Conservation (phyloP, 2,888 invertebrate species). For the Metallyticus violacea region DNA sequence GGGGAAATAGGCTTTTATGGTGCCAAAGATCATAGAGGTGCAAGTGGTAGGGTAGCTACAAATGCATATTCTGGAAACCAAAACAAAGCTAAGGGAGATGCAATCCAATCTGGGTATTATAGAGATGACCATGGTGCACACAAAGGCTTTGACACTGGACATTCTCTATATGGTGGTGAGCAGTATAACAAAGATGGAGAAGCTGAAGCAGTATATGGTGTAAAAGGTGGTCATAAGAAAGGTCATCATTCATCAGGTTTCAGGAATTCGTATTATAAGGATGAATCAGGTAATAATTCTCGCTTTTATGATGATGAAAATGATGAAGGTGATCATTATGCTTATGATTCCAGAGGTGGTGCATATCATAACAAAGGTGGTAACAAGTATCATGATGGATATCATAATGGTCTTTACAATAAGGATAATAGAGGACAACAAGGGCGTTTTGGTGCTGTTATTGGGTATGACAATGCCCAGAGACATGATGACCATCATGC, state of each 20-base stretch:
- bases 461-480: slow-evolving; percentile 9
- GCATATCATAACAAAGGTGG: slow-evolving; percentile 18
- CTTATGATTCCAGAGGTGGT: slow-evolving; percentile 21
- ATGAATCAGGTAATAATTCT: slow-evolving; percentile 36
- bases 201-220: slow-evolving; percentile 20
- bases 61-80: slow-evolving; percentile 23
- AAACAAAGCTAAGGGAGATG: slow-evolving; percentile 3
- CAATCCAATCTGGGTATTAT: slow-evolving; percentile 22
- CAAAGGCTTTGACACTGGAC: slow-evolving; percentile 30
- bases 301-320: slow-evolving; percentile 35
- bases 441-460: slow-evolving; percentile 11
- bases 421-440: slow-evolving; percentile 12
- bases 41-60: slow-evolving; percentile 1
- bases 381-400: slow-evolving; percentile 11
- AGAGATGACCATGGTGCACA: slow-evolving; percentile 16
- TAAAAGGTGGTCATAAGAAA: slow-evolving; percentile 32
- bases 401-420: slow-evolving; percentile 20
- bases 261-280: slow-evolving; percentile 36
- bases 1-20: slow-evolving; percentile 33
- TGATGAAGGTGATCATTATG: slow-evolving; percentile 30
- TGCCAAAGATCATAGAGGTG: slow-evolving; percentile 15
- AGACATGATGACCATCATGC: slow-evolving; percentile 17
- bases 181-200: slow-evolving; percentile 30
- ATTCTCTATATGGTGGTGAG: slow-evolving; percentile 30
- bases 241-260: slow-evolving; percentile 35